These are phyloP conservation scores for Medauroidea extradentata DNA, from an alignment of 1,140 invertebrate species.

Conservation along the genomic window DNA sequence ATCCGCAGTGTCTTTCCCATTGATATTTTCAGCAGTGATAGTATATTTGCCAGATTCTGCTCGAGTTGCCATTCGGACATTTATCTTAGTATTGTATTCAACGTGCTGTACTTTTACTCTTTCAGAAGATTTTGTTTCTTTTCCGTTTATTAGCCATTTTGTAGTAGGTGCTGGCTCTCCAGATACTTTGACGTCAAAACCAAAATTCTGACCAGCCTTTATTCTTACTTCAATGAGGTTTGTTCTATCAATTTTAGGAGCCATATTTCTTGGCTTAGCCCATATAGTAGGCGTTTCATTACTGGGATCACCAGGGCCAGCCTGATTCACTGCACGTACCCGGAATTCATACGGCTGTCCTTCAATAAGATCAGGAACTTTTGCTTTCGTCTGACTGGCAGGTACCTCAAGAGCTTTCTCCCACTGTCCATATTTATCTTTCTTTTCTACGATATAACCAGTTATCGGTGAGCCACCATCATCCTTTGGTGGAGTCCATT, in stretches of 20 bases:
- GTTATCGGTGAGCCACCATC: conserved; percentile 86
- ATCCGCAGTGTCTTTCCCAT: conserved; percentile 86
- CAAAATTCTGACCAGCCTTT: conserved; percentile 84
- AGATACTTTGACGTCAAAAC: conserved; percentile 75
- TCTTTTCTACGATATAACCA: conserved; percentile 86
- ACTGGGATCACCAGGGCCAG: conserved; percentile 88
- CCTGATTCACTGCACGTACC: conserved; percentile 86
- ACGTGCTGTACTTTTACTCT: conserved; percentile 70
- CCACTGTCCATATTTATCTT: conserved; percentile 92
- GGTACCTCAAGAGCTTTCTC: conserved; percentile 84
- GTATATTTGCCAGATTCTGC: conserved; percentile 88
- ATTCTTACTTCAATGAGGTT: conserved; percentile 80
- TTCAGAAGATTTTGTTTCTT: conserved; percentile 66
- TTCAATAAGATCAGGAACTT: conserved; percentile 84
- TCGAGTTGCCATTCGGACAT: conserved; percentile 77
- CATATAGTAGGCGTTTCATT: conserved; percentile 82
- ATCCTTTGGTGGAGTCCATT: conserved; percentile 73
- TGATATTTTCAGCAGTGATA: conserved; percentile 87
- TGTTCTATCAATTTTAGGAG: conserved; percentile 83
- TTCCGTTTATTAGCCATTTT: conserved; percentile 74
- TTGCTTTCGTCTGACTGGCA: conserved; percentile 71
- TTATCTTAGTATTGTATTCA: conserved; percentile 89
- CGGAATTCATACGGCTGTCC: conserved; percentile 89
- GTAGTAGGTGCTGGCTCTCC: conserved; percentile 88
- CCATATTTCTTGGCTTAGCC: conserved; percentile 81